A percentile compares a stretch with the other conserved stretches of the same genome.
Evolutionary conservation across 1,140 invertebrate species (phyloP).

Genomic region (Musca domestica): DNA sequence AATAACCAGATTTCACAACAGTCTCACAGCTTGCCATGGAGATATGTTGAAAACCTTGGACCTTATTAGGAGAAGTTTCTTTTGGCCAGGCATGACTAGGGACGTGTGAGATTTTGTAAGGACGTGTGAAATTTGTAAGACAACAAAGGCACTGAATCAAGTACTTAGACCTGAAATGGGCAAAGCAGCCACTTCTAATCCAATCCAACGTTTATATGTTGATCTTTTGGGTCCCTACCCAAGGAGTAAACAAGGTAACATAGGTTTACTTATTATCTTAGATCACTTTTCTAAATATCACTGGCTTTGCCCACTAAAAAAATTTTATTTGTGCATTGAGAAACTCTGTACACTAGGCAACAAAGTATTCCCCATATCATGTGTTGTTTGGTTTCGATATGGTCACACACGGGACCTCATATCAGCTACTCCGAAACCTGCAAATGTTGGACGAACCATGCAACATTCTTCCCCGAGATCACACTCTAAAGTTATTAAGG

Average conservation of each 20-base stretch:
- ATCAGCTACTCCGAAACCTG: slow-evolving; percentile 15
- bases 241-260: slow-evolving; percentile 14
- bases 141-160: slow-evolving; percentile 17
- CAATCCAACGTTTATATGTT: slow-evolving; percentile 22
- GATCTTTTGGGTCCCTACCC: slow-evolving; percentile 23
- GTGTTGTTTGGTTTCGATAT: slow-evolving; percentile 22
- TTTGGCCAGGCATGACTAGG: slow-evolving; percentile 22
- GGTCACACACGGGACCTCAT: slow-evolving; percentile 21
- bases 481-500: background rate
- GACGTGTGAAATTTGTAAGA: slow-evolving; percentile 23
- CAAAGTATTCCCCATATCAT: slow-evolving; percentile 18
- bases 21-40: background rate
- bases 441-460: slow-evolving; percentile 1
- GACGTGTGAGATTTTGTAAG: slow-evolving; percentile 18
- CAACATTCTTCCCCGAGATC: background rate
- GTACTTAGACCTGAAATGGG: slow-evolving; percentile 17
- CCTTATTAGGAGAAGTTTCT: background rate
- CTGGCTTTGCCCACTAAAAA: no score
- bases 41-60: background rate
- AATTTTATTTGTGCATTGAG: slow-evolving; percentile 20
- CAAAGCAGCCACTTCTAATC: background rate
- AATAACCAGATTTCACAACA: slow-evolving; percentile 1
- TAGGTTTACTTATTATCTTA: slow-evolving; percentile 17
- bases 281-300: slow-evolving; percentile 24
- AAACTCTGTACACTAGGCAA: background rate